Base-by-base conservation (phyloP, 2,888 invertebrate species). In the Acanthosepion lycidas region DNA sequence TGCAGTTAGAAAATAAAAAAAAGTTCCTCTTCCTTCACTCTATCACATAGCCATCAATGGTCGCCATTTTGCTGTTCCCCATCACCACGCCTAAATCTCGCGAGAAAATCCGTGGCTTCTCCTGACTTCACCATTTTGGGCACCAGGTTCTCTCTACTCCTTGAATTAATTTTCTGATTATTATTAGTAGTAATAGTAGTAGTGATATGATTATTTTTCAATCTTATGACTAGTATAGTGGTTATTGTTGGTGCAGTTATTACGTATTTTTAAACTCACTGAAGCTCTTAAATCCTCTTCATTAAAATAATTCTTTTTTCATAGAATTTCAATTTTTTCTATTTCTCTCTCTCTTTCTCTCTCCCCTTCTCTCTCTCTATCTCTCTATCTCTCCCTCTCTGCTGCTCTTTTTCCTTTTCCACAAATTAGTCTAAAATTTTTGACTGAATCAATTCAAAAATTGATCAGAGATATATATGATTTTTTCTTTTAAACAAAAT, bases 41-140 rank as follows among this genome's bases (percentile, higher is more conserved):
- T 93, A 93, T 93, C 51, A 53, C 93, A 53, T 93, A 93, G 93
- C 49, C 51, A 93, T 93, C 95, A 95, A 95, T 95, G 94, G 96
- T 96, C 96, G 97, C 97, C 97, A 97, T 97, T 96, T 97, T 96
- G 95, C 95, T 95, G 94, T 94, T 94, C 94, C 95, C 94, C 49
- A 49, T 95, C 95, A 96, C 97, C 97, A 97, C 97, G 96, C 97
- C 97, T 96, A 96, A 96, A 95, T 96, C 96, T 96, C 97, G 96
- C 97, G 97, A 96, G 95, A 96, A 93, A 49, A 51, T 49, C 51
- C 93, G 93, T 93, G 93, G 93, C 53, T 53, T 51, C 93, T 93
- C n/a, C 93, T 93, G 78, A 78, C 49, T 93, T 93, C 93, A 93
- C 93, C 93, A 93, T 93, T 93, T 93, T 93, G 78, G 78, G 78